Evolutionary conservation across 2,888 invertebrate genomes (phyloP).

Genomic region (Celastrina argiolus): DNA sequence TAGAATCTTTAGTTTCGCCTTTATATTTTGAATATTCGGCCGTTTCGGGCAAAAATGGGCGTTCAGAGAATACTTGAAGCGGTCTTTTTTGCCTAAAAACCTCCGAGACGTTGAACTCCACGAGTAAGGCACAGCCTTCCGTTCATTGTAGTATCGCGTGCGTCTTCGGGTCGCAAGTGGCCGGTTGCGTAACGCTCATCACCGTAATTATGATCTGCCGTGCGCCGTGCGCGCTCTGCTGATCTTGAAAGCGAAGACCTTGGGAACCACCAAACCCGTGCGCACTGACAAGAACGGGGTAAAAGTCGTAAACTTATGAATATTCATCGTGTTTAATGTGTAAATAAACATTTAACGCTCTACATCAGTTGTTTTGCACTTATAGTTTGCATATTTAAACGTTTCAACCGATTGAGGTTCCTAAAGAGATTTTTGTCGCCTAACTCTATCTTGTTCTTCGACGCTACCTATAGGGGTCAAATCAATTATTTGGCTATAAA

Average conservation of each 20-base stretch:
- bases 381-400: not conserved
- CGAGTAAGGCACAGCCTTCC: constrained; percentile 13
- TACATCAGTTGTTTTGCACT: not conserved
- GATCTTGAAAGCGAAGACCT: constrained; percentile 78
- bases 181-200: constrained; percentile 66
- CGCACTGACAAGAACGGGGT: constrained; percentile 6
- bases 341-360: constrained; percentile 6
- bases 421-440: not conserved
- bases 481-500: constrained; percentile 5
- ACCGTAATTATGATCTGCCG: constrained; percentile 66
- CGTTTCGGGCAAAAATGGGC: not conserved
- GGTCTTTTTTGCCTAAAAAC: not conserved
- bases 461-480: not conserved
- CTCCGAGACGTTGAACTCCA: not conserved
- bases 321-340: not conserved
- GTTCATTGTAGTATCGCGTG: constrained; percentile 49
- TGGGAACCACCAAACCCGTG: constrained; percentile 44
- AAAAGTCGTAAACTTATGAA: constrained; percentile 5
- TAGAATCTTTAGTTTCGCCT: too few species aligned
- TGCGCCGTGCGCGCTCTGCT: constrained; percentile 54
- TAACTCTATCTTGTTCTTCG: not conserved
- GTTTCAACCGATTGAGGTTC: too few species aligned
- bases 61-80: not conserved
- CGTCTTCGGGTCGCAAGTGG: constrained; percentile 32
- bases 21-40: too few species aligned